These are phyloP conservation scores for Ailuropoda melanoleuca DNA, from an alignment of 2,113 vertebrate genomes.

Conservation along the genomic window DNA sequence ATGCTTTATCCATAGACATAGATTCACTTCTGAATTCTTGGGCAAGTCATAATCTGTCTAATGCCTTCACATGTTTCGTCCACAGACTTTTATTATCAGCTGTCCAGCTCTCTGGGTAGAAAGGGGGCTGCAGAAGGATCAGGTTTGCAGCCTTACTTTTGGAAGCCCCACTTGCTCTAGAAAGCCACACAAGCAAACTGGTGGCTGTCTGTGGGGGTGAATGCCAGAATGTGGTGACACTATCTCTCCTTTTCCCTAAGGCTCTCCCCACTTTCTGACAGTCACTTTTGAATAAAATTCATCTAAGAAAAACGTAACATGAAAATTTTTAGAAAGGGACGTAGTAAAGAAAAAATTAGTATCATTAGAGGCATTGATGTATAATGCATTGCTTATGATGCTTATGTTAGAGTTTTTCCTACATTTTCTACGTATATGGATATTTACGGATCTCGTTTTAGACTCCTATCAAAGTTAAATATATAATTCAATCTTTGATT, in stretches of 20 bases:
- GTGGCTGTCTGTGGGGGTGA: rapidly evolving
- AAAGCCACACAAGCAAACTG: neutral
- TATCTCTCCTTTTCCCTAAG: neutral
- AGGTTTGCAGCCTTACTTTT: neutral
- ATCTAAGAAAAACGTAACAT: neutral
- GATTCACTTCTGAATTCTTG: neutral
- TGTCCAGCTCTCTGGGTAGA: neutral
- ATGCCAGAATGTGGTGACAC: rapidly evolving
- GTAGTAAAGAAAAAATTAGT: neutral
- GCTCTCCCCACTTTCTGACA: neutral
- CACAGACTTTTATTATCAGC: neutral
- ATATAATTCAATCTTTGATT: neutral
- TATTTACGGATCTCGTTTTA: neutral
- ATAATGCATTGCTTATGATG: neutral
- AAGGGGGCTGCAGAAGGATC: neutral
- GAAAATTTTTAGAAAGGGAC: neutral
- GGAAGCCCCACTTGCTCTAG: neutral
- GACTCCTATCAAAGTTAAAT: neutral
- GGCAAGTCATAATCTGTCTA: neutral
- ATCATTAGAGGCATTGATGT: neutral
- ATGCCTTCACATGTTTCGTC: neutral
- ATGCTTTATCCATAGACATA: rapidly evolving
- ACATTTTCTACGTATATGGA: neutral
- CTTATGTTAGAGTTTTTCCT: neutral
- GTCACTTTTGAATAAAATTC: neutral